These are phyloP conservation scores for Thereva unica DNA, from an alignment of 2,888 invertebrate genomes.

Conservation along the genomic window DNA sequence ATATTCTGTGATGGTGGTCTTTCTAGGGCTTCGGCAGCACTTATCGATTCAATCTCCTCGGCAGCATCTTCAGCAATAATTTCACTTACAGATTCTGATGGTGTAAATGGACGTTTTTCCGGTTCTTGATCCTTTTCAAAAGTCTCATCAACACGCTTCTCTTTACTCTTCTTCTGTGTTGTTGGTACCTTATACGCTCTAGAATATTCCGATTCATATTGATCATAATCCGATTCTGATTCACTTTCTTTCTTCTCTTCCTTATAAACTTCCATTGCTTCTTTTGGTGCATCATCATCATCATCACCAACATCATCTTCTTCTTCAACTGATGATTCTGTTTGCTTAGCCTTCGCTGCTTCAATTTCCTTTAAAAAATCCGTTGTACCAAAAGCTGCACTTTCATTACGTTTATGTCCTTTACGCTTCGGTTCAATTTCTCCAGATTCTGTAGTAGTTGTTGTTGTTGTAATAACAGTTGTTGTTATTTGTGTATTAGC, in stretches of 20 bases:
- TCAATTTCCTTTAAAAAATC: conserved; percentile 50
- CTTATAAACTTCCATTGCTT: conserved; percentile 45
- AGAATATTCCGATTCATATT: conserved; percentile 59
- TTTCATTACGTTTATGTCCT: conserved; percentile 64
- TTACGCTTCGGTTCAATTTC: conserved; percentile 53
- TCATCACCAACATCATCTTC: conserved; percentile 49
- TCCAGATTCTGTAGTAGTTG: conserved; percentile 41
- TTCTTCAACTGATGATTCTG: conserved; percentile 53
- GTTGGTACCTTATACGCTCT: conserved; percentile 57
- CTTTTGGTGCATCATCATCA: conserved; percentile 44
- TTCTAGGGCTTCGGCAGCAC: conserved; percentile 48
- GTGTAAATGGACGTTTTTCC: conserved; percentile 55
- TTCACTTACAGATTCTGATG: conserved; percentile 55
- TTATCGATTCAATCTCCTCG: conserved; percentile 53
- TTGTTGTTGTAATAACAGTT: conserved; percentile 45
- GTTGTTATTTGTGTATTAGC: conserved; percentile 47
- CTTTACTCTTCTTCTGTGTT: conserved; percentile 53
- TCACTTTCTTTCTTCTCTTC: conserved; percentile 58
- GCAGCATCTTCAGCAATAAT: conserved; percentile 56
- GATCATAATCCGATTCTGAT: conserved; percentile 59
- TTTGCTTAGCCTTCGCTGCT: conserved; percentile 22
- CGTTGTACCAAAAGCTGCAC: conserved; percentile 53
- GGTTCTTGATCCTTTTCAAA: conserved; percentile 55
- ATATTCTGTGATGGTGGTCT: conserved; percentile 55
- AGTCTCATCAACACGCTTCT: conserved; percentile 52